Evolutionary conservation across 2,797 vertebrate species (phyloP).

Genomic region (Alauda arvensis): DNA sequence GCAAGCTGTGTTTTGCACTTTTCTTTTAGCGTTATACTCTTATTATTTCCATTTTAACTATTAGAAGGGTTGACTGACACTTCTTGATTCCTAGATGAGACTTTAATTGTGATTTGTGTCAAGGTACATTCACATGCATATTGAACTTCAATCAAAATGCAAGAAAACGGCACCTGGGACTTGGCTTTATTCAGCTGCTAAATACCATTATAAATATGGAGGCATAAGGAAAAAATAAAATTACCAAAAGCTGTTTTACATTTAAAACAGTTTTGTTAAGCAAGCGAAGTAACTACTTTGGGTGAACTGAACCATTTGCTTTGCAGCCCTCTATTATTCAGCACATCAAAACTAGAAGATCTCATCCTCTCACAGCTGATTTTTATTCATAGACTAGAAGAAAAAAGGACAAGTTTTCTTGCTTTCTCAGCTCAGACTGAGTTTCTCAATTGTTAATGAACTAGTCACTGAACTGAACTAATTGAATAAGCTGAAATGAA

Average conservation of each 20-base stretch:
- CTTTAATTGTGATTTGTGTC: slow-evolving; percentile 45
- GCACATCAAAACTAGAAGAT: slow-evolving; percentile 3
- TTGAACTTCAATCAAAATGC: slow-evolving; percentile 43
- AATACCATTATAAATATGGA: slow-evolving; percentile 15
- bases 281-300: slow-evolving; percentile 18
- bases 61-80: slow-evolving; percentile 26
- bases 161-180: slow-evolving; percentile 41
- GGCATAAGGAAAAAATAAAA: slow-evolving; percentile 3
- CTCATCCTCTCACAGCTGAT: slow-evolving; percentile 34
- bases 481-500: slow-evolving; percentile 46
- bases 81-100: slow-evolving; percentile 24
- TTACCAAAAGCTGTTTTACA: slow-evolving; percentile 41
- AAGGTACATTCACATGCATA: slow-evolving; percentile 45
- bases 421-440: slow-evolving; percentile 33
- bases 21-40: background rate
- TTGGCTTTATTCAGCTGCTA: slow-evolving; percentile 33
- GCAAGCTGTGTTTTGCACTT: background rate
- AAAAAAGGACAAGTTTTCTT: slow-evolving; percentile 8
- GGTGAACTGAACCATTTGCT: slow-evolving; percentile 23
- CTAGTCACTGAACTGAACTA: slow-evolving; percentile 42
- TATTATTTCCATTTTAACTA: slow-evolving; percentile 15
- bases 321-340: slow-evolving; percentile 16
- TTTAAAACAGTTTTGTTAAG: slow-evolving; percentile 48
- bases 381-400: slow-evolving; percentile 41
- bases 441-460: slow-evolving; percentile 43